A percentile compares a stretch with the other conserved stretches of the same genome.
phyloP scores from a whole-genome alignment of 2,113 vertebrate species.

The Apeltes quadracus region DNA sequence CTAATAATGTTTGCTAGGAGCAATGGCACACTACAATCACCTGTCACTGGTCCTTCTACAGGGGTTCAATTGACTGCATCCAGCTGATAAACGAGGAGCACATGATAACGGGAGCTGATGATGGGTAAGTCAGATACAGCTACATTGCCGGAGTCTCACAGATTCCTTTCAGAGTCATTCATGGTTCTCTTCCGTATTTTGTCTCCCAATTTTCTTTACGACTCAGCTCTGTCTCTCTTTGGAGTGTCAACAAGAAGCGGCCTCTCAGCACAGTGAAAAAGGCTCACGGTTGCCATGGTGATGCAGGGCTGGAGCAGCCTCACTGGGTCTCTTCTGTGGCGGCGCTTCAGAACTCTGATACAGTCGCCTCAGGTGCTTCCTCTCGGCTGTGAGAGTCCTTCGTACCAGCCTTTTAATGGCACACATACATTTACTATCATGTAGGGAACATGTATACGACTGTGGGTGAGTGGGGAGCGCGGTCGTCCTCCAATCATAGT shows the following conservation, averaged over 20 bases:
- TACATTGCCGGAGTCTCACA: background rate
- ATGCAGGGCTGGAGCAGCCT: constrained; percentile 83
- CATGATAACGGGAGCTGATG: constrained; percentile 93
- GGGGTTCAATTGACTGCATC: constrained; percentile 94
- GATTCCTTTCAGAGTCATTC: background rate
- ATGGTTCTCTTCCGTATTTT: background rate
- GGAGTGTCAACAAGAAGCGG: constrained; percentile 94
- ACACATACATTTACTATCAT: background rate
- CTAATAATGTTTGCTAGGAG: background rate
- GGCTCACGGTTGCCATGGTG: constrained; percentile 86
- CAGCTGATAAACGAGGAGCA: constrained; percentile 97
- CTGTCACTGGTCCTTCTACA: constrained; percentile 51
- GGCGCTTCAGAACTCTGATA: constrained; percentile 88
- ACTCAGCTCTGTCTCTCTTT: constrained; percentile 88
- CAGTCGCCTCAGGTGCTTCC: constrained; percentile 87
- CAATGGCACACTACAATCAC: background rate
- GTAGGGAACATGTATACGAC: background rate
- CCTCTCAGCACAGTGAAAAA: constrained; percentile 85
- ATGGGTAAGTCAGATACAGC: constrained; percentile 83
- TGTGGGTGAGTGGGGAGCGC: too few relatives aligned
- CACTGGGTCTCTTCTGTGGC: constrained; percentile 88
- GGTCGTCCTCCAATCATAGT: too few relatives aligned
- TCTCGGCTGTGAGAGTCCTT: constrained; percentile 66
- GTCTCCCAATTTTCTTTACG: background rate
- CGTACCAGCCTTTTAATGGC: constrained; percentile 19